phyloP scores from a whole-genome alignment of 2,113 vertebrate genomes.

The Ailurus styani region DNA sequence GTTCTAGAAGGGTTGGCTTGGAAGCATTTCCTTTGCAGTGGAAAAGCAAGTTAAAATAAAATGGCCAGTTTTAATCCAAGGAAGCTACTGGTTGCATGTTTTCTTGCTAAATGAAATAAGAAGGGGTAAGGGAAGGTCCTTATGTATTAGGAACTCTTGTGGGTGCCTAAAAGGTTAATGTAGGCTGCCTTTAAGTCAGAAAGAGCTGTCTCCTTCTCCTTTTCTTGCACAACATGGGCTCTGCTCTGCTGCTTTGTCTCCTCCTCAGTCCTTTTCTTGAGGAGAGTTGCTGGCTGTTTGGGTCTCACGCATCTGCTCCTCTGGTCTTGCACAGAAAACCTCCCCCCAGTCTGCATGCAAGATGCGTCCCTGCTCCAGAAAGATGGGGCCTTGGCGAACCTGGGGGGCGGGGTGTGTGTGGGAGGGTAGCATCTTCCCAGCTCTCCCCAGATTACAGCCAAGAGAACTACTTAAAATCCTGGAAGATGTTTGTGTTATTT shows the following conservation, averaged over 20 bases:
- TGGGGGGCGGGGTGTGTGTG: too few species aligned
- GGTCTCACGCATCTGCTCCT: neutral
- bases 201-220: neutral
- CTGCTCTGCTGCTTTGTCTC: neutral
- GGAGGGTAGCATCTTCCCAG: neutral
- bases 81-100: too few species aligned
- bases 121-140: rapidly evolving
- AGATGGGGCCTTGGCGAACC: rapidly evolving
- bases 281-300: neutral
- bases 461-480: neutral
- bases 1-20: neutral
- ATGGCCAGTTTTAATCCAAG: too few species aligned
- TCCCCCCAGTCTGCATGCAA: rapidly evolving
- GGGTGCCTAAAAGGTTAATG: too few species aligned
- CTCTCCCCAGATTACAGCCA: too few species aligned
- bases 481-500: neutral
- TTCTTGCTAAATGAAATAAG: too few species aligned
- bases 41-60: neutral
- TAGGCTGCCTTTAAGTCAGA: neutral
- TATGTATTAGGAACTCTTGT: too few species aligned
- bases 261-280: neutral
- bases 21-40: neutral
- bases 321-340: too few species aligned
- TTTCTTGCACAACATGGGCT: rapidly evolving
- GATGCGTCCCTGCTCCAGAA: neutral